Evolutionary conservation across 2,113 vertebrate species (phyloP), one percentile per base, ranked within the genome.

Genomic region (Ariopsis seemanni): DNA sequence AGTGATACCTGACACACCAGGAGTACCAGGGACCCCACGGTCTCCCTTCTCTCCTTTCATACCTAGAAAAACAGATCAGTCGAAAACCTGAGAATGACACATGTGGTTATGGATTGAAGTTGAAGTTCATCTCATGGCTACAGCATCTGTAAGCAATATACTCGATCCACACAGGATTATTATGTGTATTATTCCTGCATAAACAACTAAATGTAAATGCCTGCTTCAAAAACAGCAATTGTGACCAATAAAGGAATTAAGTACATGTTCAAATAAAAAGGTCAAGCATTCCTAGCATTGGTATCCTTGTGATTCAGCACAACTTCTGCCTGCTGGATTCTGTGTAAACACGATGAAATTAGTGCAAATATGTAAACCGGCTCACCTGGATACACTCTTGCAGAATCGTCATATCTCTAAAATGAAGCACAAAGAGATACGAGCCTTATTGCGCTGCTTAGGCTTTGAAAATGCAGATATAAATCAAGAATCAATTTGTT

Each of bases 31-130:
- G 17, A 90, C 87, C 0, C 97, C 97, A 48, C 84, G 95, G 22
- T 97, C 97, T 84, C 97, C 97, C 91, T 97, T 97, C 25, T 96
- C 94, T 90, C 97, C 96, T 92, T 95, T 96, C 9, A 27, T 27
- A 9, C 84, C 95, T 95, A 10, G 6, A 57, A 11, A 88, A 82
- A 57, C 60, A 14, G 67, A 88, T 57, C 3, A 69, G 27, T 17
- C 5, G 15, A 80, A 80, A 30, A 80, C 53, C 55, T 34, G 55
- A 58, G 17, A 18, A 58, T 11, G 27, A 12, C 53, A 79, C 25
- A 77, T 11, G 8, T 48, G 58, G 15, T 52, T 57, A 25, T 10
- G 2, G 10, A 57, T 85, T 85, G 1, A 30, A 71, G 2, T 12
- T 42, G 42, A 42, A 42, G 42, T 42, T 42, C 7, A 67, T n/a